Evolutionary conservation across 2,888 invertebrate genomes (phyloP), one percentile per base, ranked within the genome.

Genomic region (Fragum sueziense): DNA sequence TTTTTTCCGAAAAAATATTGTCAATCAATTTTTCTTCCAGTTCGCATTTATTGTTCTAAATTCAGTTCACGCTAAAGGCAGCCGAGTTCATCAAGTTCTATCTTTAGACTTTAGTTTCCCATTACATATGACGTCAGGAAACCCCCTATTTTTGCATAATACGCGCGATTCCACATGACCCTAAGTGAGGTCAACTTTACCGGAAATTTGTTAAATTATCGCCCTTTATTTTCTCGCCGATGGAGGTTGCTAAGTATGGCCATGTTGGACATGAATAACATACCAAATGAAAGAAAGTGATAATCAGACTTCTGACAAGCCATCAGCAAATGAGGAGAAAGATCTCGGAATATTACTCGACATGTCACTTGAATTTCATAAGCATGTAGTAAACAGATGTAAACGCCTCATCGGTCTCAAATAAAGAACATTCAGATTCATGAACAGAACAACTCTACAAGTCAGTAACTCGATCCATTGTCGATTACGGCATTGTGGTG

Each of bases 361-460:
- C 4, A 27, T 2, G 4, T 27, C 6, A 2, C 14, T 57, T 22
- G 25, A 57, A 4, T 57, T 57, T n/a, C 11, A 57, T 11, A 22
- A 57, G 4, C 57, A 57, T 14, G 20, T 31, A 27, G 7, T 27
- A 29, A 61, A 31, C 9, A 29, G 29, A 29, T 29, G 2, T 11
- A 61, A 61, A 14, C 20, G 25, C 3, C 25, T 74, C 11, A 41
- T 54, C 20, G 68, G 71, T 4, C 22, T 77, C 17, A 68, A 73
- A 1, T 51, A 33, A 33, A 54, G 72, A 62, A 37, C 59, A 17
- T 59, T 71, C 20, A 17, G 14, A 0, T 33, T 33, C 25, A 41
- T 73, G 41, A 70, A 74, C 37, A 20, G 59, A 31, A 31, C 4
- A 20, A 14, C 57, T 61, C 27, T 70, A 68, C 11, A 68, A 59